Evolutionary conservation across 1,140 invertebrate genomes (phyloP).

Genomic region (Augochlora pura): DNA sequence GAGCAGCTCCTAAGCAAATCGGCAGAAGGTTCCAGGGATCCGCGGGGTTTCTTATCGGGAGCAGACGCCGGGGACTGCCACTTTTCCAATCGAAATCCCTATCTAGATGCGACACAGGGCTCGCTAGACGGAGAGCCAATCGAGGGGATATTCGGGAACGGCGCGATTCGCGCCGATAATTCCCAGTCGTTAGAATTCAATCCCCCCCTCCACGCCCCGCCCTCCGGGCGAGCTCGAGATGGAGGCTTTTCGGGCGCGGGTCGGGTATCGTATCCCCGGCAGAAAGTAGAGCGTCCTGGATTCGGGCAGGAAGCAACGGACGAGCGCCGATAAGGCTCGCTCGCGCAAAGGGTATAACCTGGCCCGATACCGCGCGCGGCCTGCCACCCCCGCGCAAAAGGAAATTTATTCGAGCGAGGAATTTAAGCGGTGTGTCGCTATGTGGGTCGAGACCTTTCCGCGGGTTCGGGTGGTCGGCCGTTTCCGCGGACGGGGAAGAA

Average conservation of each 20-base stretch:
- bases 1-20: not conserved
- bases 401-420: constrained; percentile 27
- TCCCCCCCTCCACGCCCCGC: not conserved
- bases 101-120: not conserved
- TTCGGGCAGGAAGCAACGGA: not conserved
- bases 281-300: constrained; percentile 34
- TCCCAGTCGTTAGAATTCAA: constrained; percentile 34
- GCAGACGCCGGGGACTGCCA: not conserved
- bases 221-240: not conserved
- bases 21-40: not conserved
- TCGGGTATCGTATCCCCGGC: not conserved
- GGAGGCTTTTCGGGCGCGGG: not conserved
- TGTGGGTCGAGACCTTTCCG: constrained; percentile 26
- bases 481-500: not conserved
- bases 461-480: not conserved
- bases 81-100: not conserved
- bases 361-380: no score
- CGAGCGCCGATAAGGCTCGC: constrained; percentile 1
- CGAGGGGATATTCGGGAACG: not conserved
- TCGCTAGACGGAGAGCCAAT: not conserved
- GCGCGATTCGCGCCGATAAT: not conserved
- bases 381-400: not conserved
- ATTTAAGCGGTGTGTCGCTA: constrained; percentile 23
- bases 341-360: not conserved
- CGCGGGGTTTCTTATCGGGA: not conserved